phyloP scores from a whole-genome alignment of 2,797 vertebrate genomes.

The Acanthurus tractus region DNA sequence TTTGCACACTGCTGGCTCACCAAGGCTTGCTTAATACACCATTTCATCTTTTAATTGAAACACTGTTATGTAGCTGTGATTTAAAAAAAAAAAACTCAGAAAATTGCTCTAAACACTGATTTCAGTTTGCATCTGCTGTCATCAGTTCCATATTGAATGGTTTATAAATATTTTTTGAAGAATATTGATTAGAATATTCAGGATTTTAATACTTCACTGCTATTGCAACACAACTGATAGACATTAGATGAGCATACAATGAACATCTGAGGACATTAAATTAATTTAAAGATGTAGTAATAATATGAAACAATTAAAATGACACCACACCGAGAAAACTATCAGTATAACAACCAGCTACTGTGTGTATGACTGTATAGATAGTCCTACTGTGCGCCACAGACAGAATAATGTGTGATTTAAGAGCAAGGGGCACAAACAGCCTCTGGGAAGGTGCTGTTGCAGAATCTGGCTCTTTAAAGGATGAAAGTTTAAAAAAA shows the following conservation, averaged over 20 bases:
- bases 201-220: background rate
- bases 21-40: conserved; percentile 43
- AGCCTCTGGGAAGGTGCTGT: background rate
- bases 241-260: background rate
- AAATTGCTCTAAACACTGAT: conserved; percentile 30
- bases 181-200: conserved; percentile 47
- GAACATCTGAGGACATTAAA: background rate
- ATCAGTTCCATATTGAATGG: conserved; percentile 17
- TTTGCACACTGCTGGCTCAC: conserved; percentile 49
- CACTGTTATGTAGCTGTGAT: conserved; percentile 37
- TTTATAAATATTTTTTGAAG: conserved; percentile 45
- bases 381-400: background rate
- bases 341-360: background rate
- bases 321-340: background rate
- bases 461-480: background rate
- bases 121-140: conserved; percentile 25
- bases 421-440: background rate
- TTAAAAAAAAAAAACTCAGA: conserved; percentile 57
- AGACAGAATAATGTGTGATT: background rate
- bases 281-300: background rate
- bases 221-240: background rate
- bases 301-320: background rate
- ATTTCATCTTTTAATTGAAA: conserved; percentile 61
- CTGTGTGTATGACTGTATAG: background rate
- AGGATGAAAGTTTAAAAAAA: background rate